A percentile compares a stretch with the other conserved stretches of the same genome.
Conservation (phyloP, 2,888 invertebrate species). For the Drosophila stalkeri region DNA sequence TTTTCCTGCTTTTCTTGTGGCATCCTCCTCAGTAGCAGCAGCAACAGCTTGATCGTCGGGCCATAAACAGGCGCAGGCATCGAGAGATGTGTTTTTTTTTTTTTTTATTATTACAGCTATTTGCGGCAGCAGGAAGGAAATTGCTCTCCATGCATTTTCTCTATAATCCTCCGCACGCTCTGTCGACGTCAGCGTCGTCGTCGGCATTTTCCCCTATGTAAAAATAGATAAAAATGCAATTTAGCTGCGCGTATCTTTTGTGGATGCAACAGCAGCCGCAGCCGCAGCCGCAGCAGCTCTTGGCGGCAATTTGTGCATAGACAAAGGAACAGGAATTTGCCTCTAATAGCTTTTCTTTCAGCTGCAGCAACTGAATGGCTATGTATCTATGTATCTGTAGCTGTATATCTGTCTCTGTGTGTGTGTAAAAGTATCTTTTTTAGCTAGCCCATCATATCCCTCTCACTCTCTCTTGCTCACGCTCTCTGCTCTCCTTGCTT, state of each 20-base stretch:
- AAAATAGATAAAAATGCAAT: conserved; percentile 81
- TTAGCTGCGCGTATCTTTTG: conserved; percentile 58
- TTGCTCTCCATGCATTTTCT: conserved; percentile 51
- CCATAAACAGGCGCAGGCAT: conserved; percentile 47
- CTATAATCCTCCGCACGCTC: conserved; percentile 70
- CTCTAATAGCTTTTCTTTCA: conserved; percentile 66
- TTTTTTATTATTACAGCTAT: conserved; percentile 74
- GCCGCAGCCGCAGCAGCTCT: conserved; percentile 21
- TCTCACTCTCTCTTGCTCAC: conserved; percentile 6
- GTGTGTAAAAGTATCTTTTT: conserved; percentile 39
- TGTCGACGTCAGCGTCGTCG: conserved; percentile 47
- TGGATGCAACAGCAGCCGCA: conserved; percentile 45
- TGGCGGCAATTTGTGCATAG: conserved; percentile 78
- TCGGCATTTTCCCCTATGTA: conserved; percentile 72
- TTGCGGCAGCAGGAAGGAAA: conserved; percentile 74
- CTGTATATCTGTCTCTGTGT: conserved; percentile 23
- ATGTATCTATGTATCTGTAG: neutral
- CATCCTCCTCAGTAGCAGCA: conserved; percentile 59
- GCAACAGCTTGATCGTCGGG: conserved; percentile 50
- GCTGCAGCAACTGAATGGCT: conserved; percentile 17
- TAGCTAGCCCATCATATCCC: conserved; percentile 6
- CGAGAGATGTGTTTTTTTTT: conserved; percentile 49
- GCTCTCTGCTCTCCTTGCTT: conserved; percentile 48
- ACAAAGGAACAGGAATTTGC: conserved; percentile 78
- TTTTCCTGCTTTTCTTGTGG: conserved; percentile 80